Percentiles rank a stretch among this genome's conserved stretches.
These are phyloP conservation scores for Drosophila neoperkinsi DNA, from an alignment of 2,888 invertebrate genomes.

Conservation along the genomic window DNA sequence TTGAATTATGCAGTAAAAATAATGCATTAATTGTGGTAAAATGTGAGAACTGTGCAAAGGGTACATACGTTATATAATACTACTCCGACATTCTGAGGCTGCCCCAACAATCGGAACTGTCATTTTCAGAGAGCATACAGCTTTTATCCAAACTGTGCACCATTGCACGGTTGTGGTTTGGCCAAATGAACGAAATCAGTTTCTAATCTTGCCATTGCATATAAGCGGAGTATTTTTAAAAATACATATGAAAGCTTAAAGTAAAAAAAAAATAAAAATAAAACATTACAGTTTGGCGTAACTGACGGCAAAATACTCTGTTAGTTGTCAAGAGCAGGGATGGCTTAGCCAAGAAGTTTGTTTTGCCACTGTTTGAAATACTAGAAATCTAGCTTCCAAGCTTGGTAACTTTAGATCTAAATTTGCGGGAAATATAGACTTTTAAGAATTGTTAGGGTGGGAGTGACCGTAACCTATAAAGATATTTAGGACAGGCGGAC, in stretches of 20 bases:
- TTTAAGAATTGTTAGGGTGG: background rate
- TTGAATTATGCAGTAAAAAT: constrained; percentile 77
- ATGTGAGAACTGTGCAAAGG: constrained; percentile 49
- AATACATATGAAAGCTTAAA: no score
- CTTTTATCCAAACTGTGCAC: constrained; percentile 13
- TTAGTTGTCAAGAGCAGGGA: no score
- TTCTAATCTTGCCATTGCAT: constrained; percentile 1
- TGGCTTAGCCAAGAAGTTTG: no score
- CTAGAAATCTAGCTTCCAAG: no score
- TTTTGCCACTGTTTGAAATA: no score
- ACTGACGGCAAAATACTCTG: no score
- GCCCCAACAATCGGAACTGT: background rate
- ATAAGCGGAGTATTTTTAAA: no score
- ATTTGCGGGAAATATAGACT: background rate
- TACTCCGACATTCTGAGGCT: background rate
- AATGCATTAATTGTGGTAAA: constrained; percentile 71
- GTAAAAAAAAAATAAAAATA: no score
- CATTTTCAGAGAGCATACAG: background rate
- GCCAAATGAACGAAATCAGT: constrained; percentile 4
- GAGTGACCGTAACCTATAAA: background rate
- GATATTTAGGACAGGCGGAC: background rate
- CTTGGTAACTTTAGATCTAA: background rate
- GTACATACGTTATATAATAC: constrained; percentile 13
- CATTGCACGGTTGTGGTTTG: constrained; percentile 19
- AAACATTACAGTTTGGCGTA: no score